Evolutionary conservation across 2,797 vertebrate species (phyloP).

Genomic region (Cirrhinus mrigala): DNA sequence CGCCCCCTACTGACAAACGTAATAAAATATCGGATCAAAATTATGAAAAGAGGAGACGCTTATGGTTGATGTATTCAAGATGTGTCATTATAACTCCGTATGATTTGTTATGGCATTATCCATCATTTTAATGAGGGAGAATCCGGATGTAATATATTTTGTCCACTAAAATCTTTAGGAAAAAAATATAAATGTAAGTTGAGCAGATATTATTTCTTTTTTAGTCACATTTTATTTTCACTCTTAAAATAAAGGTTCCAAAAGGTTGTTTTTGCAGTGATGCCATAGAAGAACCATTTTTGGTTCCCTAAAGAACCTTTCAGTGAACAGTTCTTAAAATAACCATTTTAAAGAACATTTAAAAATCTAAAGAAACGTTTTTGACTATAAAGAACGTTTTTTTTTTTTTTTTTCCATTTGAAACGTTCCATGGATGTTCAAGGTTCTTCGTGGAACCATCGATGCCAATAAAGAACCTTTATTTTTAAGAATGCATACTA

Average conservation of each 20-base stretch:
- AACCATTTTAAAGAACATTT: no score
- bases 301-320: no score
- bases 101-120: neutral
- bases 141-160: neutral
- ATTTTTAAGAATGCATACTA: neutral
- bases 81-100: neutral
- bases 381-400: no score
- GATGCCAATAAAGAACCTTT: no score
- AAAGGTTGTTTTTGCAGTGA: no score
- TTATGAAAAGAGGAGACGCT: neutral
- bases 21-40: neutral
- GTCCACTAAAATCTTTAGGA: neutral
- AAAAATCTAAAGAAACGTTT: no score
- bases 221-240: neutral
- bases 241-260: no score
- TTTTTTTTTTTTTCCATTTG: no score
- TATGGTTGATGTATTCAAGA: neutral
- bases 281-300: no score
- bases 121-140: neutral
- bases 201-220: neutral
- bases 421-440: no score
- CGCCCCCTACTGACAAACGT: constrained; percentile 12
- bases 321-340: no score
- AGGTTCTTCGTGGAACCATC: no score
- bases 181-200: neutral